A percentile compares a stretch with the other conserved stretches of the same genome.
These are phyloP conservation scores for Asobara japonica DNA, from an alignment of 1,140 invertebrate genomes.

Conservation along the genomic window DNA sequence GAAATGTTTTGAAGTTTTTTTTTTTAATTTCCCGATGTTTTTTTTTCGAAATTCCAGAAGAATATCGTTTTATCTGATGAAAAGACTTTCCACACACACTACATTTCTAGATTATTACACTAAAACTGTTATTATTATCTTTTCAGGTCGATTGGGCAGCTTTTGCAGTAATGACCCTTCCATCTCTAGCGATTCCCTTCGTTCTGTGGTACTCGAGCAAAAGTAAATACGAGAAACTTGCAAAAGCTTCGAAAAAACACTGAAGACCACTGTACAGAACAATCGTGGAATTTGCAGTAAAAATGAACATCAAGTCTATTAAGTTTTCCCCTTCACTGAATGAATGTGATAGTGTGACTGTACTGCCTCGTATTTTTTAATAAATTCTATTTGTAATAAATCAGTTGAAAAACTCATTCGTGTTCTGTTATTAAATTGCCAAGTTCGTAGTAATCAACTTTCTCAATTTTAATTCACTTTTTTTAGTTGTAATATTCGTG, in stretches of 20 bases:
- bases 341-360: conserved; percentile 55
- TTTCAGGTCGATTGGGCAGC: conserved; percentile 92
- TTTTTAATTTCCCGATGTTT: too few species aligned
- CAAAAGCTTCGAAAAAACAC: conserved; percentile 60
- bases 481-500: too few species aligned
- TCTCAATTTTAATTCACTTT: too few species aligned
- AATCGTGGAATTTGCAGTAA: background rate
- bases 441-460: too few species aligned
- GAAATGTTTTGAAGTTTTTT: too few species aligned
- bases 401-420: background rate
- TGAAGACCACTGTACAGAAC: conserved; percentile 41
- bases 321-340: conserved; percentile 34
- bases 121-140: background rate
- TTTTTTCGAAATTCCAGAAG: too few species aligned
- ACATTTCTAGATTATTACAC: background rate
- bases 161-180: conserved; percentile 96
- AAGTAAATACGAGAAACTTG: conserved; percentile 89
- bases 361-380: conserved; percentile 51
- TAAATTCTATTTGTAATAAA: conserved; percentile 61
- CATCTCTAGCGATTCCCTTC: conserved; percentile 94
- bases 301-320: conserved; percentile 17
- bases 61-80: too few species aligned
- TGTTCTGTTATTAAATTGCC: background rate
- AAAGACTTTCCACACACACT: background rate
- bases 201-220: conserved; percentile 95